These are phyloP conservation scores for Gymnobelideus leadbeateri DNA, from an alignment of 2,113 vertebrate species.

Conservation along the genomic window DNA sequence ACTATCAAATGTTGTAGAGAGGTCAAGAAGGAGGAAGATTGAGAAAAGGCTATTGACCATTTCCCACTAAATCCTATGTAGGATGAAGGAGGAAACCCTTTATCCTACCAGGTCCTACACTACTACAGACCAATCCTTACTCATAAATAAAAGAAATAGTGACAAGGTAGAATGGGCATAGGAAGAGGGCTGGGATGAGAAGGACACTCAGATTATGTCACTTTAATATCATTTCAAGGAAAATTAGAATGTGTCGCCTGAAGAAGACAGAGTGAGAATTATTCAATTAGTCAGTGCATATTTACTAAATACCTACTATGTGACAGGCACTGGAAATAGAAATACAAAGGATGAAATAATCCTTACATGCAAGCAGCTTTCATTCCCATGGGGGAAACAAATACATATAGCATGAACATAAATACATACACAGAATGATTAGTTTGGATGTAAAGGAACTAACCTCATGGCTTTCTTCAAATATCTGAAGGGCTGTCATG, in stretches of 20 bases:
- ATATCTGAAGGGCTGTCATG: neutral
- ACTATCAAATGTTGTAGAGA: neutral
- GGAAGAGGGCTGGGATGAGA: neutral
- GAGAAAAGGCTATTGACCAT: neutral
- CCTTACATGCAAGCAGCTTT: neutral
- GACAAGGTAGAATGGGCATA: neutral
- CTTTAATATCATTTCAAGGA: neutral
- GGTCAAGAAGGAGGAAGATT: neutral
- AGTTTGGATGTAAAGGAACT: neutral
- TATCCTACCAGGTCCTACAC: neutral
- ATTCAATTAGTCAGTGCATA: neutral
- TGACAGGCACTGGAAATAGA: neutral
- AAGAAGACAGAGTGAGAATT: neutral
- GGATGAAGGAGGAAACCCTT: neutral
- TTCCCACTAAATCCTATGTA: neutral
- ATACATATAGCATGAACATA: neutral
- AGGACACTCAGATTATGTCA: neutral
- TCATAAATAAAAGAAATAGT: neutral
- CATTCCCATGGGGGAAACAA: neutral
- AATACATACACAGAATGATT: neutral
- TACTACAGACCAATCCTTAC: neutral
- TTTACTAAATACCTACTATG: neutral
- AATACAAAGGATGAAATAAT: neutral
- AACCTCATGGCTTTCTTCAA: neutral
- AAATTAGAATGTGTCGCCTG: neutral